Evolutionary conservation across 2,113 vertebrate species (phyloP).

Genomic region (Bufo bufo): DNA sequence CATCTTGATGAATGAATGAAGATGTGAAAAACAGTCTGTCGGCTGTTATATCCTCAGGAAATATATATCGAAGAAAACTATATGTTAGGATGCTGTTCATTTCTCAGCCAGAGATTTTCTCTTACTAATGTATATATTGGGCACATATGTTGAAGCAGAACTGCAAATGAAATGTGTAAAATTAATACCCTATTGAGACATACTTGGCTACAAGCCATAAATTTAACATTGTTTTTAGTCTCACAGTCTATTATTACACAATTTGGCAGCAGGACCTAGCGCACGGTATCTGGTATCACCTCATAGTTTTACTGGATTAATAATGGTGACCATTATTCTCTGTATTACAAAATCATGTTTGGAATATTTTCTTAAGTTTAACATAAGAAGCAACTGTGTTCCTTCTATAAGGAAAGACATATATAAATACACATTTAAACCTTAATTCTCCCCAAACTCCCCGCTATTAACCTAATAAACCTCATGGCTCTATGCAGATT

Average conservation of each 20-base stretch:
- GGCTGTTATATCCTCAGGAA: constrained; percentile 39
- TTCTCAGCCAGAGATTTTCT: constrained; percentile 34
- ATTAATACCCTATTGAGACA: constrained; percentile 53
- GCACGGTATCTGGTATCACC: constrained; percentile 49
- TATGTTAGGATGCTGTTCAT: constrained; percentile 37
- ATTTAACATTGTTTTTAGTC: constrained; percentile 54
- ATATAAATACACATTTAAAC: background rate
- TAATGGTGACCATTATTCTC: constrained; percentile 37
- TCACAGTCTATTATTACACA: constrained; percentile 40
- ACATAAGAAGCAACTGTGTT: background rate
- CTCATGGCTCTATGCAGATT: background rate
- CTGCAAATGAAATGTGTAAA: constrained; percentile 52
- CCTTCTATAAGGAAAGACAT: background rate
- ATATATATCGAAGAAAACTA: constrained; percentile 22
- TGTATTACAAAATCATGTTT: constrained; percentile 3
- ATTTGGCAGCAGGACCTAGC: constrained; percentile 45
- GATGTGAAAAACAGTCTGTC: constrained; percentile 47
- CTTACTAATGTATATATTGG: constrained; percentile 48
- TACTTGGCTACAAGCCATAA: constrained; percentile 45
- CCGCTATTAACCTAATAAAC: background rate
- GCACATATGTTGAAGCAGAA: constrained; percentile 42
- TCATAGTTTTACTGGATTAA: constrained; percentile 39
- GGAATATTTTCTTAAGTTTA: background rate
- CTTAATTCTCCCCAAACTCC: background rate
- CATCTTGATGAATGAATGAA: constrained; percentile 31